Percentiles rank a stretch among this genome's conserved stretches.
Evolutionary conservation across 2,888 invertebrate genomes (phyloP).

Genomic region (Polydrusus tereticollis): DNA sequence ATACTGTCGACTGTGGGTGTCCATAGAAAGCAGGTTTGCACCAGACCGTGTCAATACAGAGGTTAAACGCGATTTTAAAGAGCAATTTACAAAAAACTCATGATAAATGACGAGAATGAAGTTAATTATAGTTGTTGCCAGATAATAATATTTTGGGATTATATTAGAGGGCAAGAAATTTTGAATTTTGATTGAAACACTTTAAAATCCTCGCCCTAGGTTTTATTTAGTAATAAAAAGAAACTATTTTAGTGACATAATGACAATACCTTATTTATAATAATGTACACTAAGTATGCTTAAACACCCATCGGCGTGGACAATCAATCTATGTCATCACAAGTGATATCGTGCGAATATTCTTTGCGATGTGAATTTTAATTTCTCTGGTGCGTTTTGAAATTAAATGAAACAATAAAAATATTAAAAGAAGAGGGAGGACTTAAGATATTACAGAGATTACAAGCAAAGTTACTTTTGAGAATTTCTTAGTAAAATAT

Average conservation of each 20-base stretch:
- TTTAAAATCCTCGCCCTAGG: too few species aligned
- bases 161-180: too few species aligned
- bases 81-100: too few species aligned
- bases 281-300: neutral
- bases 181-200: too few species aligned
- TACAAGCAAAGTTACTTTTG: too few species aligned
- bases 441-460: too few species aligned
- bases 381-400: neutral
- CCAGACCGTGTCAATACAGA: slow-evolving; percentile 9
- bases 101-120: too few species aligned
- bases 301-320: neutral
- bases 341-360: slow-evolving; percentile 21
- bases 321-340: slow-evolving; percentile 15
- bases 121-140: too few species aligned
- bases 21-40: slow-evolving; percentile 16
- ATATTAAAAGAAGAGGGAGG: too few species aligned
- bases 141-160: too few species aligned
- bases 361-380: neutral
- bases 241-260: neutral
- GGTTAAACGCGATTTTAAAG: neutral
- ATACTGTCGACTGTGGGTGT: slow-evolving; percentile 8
- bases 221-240: neutral
- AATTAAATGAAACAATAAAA: neutral
- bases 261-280: neutral
- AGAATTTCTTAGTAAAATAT: too few species aligned